phyloP scores from a whole-genome alignment of 2,113 vertebrate genomes.

The Lasiurus cinereus region DNA sequence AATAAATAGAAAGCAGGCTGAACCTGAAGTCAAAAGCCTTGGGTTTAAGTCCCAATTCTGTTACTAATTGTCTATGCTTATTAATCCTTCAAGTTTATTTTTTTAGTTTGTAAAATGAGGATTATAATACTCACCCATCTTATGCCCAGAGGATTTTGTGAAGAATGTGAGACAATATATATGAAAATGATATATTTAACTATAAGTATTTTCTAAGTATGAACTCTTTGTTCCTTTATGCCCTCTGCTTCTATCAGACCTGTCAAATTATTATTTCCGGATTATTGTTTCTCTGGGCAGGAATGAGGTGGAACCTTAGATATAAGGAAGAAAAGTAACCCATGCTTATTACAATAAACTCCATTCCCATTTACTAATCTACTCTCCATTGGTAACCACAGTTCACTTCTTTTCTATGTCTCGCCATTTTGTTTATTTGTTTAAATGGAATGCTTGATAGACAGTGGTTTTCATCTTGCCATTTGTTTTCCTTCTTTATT shows the following conservation, averaged over 20 bases:
- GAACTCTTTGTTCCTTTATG: conserved; percentile 41
- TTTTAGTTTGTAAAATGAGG: conserved; percentile 51
- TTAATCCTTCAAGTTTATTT: conserved; percentile 31
- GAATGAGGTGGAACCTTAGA: background rate
- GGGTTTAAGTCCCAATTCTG: background rate
- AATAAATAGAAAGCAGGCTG: background rate
- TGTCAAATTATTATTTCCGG: conserved; percentile 1
- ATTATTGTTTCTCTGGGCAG: background rate
- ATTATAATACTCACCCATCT: conserved; percentile 16
- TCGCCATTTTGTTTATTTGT: background rate
- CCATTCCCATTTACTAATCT: background rate
- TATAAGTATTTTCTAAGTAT: conserved; percentile 16
- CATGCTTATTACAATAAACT: background rate
- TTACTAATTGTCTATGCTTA: background rate
- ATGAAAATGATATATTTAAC: conserved; percentile 42
- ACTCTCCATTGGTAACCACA: background rate
- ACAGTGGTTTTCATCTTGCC: background rate
- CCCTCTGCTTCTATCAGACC: background rate
- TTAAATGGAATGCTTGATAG: conserved; percentile 1
- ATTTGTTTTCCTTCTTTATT: conserved; percentile 27
- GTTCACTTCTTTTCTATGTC: background rate
- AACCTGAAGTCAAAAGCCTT: background rate
- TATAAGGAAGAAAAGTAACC: background rate
- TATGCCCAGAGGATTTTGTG: conserved; percentile 33
- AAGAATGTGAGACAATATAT: background rate